Percentiles rank a stretch among this genome's conserved stretches.
Evolutionary conservation across 1,140 invertebrate genomes (phyloP).

Genomic region (Brachionus sp.): DNA sequence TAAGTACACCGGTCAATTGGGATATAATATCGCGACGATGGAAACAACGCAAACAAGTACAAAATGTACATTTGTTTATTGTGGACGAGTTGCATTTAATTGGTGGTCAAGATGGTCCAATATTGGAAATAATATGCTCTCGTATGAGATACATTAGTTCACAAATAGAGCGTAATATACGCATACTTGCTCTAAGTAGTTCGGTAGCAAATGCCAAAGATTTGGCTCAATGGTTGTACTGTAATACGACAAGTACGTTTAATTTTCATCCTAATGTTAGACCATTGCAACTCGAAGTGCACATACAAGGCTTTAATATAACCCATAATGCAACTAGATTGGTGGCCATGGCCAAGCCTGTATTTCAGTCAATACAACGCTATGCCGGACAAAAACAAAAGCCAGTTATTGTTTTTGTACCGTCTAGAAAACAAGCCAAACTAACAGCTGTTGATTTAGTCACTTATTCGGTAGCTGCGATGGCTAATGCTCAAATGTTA

Average conservation of each 20-base stretch:
- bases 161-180: slow-evolving; percentile 81
- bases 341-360: slow-evolving; percentile 93
- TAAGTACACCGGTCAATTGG: slow-evolving; percentile 97
- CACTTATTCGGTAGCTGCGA: slow-evolving; percentile 84
- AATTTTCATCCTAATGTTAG: slow-evolving; percentile 98
- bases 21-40: slow-evolving; percentile 93
- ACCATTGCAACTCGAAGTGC: slow-evolving; percentile 86
- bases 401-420: slow-evolving; percentile 93
- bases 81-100: slow-evolving; percentile 89
- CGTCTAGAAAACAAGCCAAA: slow-evolving; percentile 84
- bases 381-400: slow-evolving; percentile 72
- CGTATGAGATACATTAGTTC: slow-evolving; percentile 94
- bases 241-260: slow-evolving; percentile 83
- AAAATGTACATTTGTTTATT: slow-evolving; percentile 90
- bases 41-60: slow-evolving; percentile 97
- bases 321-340: slow-evolving; percentile 91
- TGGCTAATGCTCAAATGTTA: slow-evolving; percentile 68
- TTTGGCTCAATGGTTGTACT: slow-evolving; percentile 92
- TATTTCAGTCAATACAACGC: slow-evolving; percentile 86
- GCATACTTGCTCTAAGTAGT: slow-evolving; percentile 90
- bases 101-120: slow-evolving; percentile 66
- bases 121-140: slow-evolving; percentile 93
- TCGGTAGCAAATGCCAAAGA: slow-evolving; percentile 92
- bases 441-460: slow-evolving; percentile 90
- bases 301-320: slow-evolving; percentile 94